Conservation (phyloP, 2,113 vertebrate species). For the Odobenus rosmarus region DNA sequence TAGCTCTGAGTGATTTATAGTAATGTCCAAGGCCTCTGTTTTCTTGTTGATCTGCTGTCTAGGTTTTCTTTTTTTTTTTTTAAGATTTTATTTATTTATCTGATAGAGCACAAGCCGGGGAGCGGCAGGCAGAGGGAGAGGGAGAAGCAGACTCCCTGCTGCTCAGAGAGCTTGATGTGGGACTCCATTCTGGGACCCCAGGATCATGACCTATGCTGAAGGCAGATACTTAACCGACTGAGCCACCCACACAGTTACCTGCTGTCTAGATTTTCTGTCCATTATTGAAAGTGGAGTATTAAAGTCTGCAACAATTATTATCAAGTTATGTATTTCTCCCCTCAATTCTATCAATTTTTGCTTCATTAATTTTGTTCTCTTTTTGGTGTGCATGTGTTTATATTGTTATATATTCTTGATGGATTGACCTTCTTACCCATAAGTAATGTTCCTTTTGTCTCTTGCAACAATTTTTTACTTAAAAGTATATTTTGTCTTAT, state of each 20-base stretch:
- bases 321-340: not conserved
- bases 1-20: not conserved
- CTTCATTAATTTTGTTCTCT: not conserved
- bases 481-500: not conserved
- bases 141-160: not conserved
- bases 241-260: not conserved
- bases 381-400: not conserved
- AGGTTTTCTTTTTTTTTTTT: not conserved
- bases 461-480: not conserved
- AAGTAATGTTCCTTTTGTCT: not conserved
- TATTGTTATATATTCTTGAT: not conserved
- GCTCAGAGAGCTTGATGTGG: accelerated
- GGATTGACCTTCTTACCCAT: not conserved
- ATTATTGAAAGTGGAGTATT: not conserved
- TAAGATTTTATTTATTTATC: not conserved
- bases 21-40: not conserved
- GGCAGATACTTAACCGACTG: not conserved
- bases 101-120: not conserved
- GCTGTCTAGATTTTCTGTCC: not conserved
- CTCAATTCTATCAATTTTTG: not conserved
- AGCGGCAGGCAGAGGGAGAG: not conserved
- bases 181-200: not conserved
- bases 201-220: not conserved
- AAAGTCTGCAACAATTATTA: not conserved
- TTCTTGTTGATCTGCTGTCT: not conserved